Evolutionary conservation across 2,888 invertebrate genomes (phyloP), one percentile per base, ranked within the genome.

Genomic region (Hoplodrina ambigua): DNA sequence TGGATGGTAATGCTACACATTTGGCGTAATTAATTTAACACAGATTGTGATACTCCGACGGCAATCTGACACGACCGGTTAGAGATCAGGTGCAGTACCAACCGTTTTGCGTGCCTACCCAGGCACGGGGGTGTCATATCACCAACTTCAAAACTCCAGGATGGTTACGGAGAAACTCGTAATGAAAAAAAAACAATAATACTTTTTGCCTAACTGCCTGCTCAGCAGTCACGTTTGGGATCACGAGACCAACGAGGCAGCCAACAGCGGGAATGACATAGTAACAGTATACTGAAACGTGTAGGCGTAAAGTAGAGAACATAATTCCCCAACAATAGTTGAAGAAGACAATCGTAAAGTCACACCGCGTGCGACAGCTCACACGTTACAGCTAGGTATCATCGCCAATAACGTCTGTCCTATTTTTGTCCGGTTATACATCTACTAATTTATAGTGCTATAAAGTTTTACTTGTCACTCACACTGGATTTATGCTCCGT

Each of bases 381-480:
- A 92, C 91, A 86, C 87, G 92, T 92, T 89, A 94, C 92, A 83
- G 78, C 90, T 90, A 90, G 90, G 89, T 91, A 94, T 91, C 91
- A 90, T 87, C 88, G 89, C 89, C 92, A 92, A 93, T 93, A 90
- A 85, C 89, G 85, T 84, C 72, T 74, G 83, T 69, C 83, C 94
- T 95, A 96, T 95, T 94, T 94, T 92, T 90, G 93, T 90, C 85
- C 86, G 85, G 87, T 90, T 91, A 91, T 93, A 91, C 90, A 91
- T 93, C 89, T 89, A 91, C 90, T 90, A 93, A 94, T 96, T 95
- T 95, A 95, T 93, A 90, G 92, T 89, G 90, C 92, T 87, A 94
- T 95, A 96, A 95, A 95, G 90, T 94, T 94, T 94, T 90, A 93
- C 93, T 94, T 96, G 95, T 96, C 95, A 96, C 94, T 95, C 94